phyloP scores from a whole-genome alignment of 2,113 vertebrate species.

The Dipodomys spectabilis region DNA sequence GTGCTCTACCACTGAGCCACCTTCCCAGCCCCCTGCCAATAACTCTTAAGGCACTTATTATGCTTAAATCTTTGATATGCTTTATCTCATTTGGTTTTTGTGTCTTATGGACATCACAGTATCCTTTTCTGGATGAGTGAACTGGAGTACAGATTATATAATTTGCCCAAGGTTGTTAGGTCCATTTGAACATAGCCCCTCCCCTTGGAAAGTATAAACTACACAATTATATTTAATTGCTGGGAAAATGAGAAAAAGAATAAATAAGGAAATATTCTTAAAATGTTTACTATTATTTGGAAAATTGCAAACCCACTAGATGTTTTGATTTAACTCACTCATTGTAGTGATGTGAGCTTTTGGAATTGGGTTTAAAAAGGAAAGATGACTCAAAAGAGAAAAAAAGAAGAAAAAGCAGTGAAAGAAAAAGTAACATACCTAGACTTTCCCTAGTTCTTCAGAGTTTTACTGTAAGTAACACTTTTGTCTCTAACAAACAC shows the following conservation, averaged over 20 bases:
- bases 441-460: no score
- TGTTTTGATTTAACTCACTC: slow-evolving; percentile 20
- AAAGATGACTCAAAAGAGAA: no score
- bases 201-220: not conserved
- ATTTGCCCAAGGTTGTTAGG: not conserved
- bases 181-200: not conserved
- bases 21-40: no score
- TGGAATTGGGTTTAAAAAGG: not conserved
- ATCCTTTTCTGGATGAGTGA: slow-evolving; percentile 23
- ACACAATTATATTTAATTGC: slow-evolving; percentile 35
- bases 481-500: no score
- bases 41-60: not conserved
- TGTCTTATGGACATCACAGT: not conserved
- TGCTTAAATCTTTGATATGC: not conserved
- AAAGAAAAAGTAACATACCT: no score
- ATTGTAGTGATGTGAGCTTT: not conserved
- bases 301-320: slow-evolving; percentile 43
- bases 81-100: slow-evolving; percentile 47
- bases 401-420: no score
- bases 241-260: not conserved
- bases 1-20: no score
- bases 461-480: no score
- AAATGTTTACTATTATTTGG: slow-evolving; percentile 3
- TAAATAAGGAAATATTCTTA: slow-evolving; percentile 18
- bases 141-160: not conserved